Percentiles rank a stretch among this genome's conserved stretches.
phyloP scores from a whole-genome alignment of 2,888 invertebrate species.

The Drosophila conformis region DNA sequence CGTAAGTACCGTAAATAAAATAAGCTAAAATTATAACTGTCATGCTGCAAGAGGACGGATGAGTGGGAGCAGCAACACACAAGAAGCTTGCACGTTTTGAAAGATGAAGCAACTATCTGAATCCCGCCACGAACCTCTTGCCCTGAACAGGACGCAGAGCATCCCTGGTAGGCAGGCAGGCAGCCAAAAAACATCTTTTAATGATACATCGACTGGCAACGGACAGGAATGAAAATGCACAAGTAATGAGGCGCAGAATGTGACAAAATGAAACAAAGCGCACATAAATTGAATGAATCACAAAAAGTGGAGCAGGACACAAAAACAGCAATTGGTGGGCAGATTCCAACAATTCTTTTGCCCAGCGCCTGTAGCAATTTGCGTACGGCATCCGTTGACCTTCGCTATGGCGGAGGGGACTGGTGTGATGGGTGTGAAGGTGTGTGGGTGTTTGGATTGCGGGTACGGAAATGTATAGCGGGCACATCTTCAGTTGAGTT shows the following conservation, averaged over 20 bases:
- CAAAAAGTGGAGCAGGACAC: constrained; percentile 38
- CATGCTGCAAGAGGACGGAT: constrained; percentile 13
- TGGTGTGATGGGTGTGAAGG: not conserved
- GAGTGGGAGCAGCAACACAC: constrained; percentile 12
- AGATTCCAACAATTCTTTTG: constrained; percentile 21
- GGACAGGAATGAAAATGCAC: constrained; percentile 42
- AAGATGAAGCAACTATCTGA: constrained; percentile 36
- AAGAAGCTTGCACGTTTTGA: constrained; percentile 27
- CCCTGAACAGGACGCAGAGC: not conserved
- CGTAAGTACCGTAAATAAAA: constrained; percentile 74
- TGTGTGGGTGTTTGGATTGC: not conserved
- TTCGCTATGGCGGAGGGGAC: not conserved
- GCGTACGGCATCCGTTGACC: constrained; percentile 57
- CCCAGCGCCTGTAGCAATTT: constrained; percentile 44
- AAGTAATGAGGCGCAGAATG: constrained; percentile 68
- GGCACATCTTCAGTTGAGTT: constrained; percentile 49
- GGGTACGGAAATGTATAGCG: constrained; percentile 51
- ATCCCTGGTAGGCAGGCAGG: not conserved
- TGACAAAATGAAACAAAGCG: constrained; percentile 33
- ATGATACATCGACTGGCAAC: constrained; percentile 59
- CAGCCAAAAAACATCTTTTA: constrained; percentile 59
- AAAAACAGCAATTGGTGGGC: constrained; percentile 22
- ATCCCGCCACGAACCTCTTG: not conserved
- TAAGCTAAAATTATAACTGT: constrained; percentile 69
- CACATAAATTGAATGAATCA: constrained; percentile 22